Evolutionary conservation across 2,888 invertebrate species (phyloP), one percentile per base, ranked within the genome.

Genomic region (Exephanes ischioxanthus): DNA sequence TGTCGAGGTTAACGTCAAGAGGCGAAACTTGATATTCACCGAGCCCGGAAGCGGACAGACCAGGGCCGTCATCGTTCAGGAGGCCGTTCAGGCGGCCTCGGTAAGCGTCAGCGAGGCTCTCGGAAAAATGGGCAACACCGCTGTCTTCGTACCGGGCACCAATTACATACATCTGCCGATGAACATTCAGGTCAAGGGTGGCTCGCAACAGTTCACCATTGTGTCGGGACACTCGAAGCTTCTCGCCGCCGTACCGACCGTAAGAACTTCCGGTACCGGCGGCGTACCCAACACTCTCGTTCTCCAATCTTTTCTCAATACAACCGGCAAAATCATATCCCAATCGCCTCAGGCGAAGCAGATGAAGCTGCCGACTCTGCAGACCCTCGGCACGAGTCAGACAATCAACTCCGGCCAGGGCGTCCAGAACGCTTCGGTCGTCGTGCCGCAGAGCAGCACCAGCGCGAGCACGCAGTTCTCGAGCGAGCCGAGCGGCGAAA

Each of bases 121-220:
- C 9, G 95, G 96, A 79, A 95, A 96, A 76, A 95, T 96, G 14
- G 95, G 95, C 0, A 95, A 95, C 85, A 96, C 96, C 1, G 95
- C 96, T 0, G 96, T 97, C 7, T 92, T 97, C 61, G 96, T 97
- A 93, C 96, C 96, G n/a, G 96, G 96, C 0, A 91, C 93, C 7
- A 97, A 97, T 92, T 97, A 97, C 89, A 95, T 97, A 83, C 93
- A 58, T 4, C 26, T 97, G 88, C 97, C 97, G 0, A 96, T 97
- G 88, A 96, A 96, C 3, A 95, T 97, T 94, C 95, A 58, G 58
- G 58, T 97, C 83, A 97, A 97, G 93, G 95, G 96, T 9, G 95
- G 96, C 9, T 96, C 96, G 0, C 96, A 97, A 91, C 96, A 96
- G 90, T 96, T 97, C 83, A 96, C 96, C 2, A 96, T 97, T 84